A percentile compares a stretch with the other conserved stretches of the same genome.
Evolutionary conservation across 2,113 vertebrate genomes (phyloP).

Genomic region (Lagenorhynchus albirostris): DNA sequence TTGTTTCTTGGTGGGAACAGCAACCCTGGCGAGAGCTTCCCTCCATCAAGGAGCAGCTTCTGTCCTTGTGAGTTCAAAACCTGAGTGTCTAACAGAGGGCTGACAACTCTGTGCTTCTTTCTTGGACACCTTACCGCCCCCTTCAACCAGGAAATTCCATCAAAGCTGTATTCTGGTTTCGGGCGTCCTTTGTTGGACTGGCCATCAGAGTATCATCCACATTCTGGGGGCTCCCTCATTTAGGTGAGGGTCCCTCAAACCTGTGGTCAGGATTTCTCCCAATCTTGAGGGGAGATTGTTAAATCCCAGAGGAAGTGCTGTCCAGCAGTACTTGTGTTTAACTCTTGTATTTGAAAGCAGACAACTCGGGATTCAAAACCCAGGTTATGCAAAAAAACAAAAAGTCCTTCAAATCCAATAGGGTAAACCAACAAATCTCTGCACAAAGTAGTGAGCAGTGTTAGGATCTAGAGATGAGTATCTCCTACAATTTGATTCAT

Average conservation of each 20-base stretch:
- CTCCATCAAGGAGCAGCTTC: not conserved
- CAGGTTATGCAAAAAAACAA: not conserved
- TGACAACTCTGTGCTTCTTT: no score
- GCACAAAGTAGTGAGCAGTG: not conserved
- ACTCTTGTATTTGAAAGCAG: not conserved
- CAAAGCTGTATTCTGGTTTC: no score
- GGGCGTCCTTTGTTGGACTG: no score
- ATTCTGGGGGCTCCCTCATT: no score
- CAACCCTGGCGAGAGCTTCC: not conserved
- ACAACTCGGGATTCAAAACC: not conserved
- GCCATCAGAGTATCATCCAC: no score
- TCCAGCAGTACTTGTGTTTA: not conserved
- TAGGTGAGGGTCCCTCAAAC: not conserved
- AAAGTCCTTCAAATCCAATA: not conserved
- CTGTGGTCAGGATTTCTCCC: not conserved
- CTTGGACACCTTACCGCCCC: no score
- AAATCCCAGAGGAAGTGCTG: not conserved
- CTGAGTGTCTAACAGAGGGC: not conserved
- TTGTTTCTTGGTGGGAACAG: not conserved
- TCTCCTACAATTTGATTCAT: no score
- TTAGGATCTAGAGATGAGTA: no score
- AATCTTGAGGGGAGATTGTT: not conserved
- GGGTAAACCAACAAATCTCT: no score
- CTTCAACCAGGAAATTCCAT: no score
- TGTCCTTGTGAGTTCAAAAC: not conserved